Conservation (phyloP, 2,888 invertebrate genomes). For the Salticus scenicus region DNA sequence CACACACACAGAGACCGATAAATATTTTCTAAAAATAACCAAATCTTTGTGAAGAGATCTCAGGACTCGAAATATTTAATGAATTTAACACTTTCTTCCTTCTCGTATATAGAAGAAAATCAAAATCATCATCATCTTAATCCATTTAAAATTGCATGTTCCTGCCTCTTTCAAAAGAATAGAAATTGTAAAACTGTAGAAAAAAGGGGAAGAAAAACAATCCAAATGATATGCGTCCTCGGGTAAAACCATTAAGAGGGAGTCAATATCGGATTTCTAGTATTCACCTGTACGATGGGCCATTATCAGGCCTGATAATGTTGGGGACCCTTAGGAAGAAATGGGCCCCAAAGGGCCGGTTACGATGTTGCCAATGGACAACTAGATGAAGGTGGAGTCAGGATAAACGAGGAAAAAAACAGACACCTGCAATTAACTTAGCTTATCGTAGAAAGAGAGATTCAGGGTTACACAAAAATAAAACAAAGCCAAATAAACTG, state of each 20-base stretch:
- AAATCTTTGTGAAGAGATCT: no score
- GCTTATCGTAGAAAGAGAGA: slow-evolving; percentile 52
- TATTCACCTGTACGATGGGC: slow-evolving; percentile 49
- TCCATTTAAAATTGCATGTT: slow-evolving; percentile 48
- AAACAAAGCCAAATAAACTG: background rate
- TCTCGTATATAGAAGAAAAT: no score
- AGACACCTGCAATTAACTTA: slow-evolving; percentile 62
- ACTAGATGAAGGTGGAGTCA: slow-evolving; percentile 45
- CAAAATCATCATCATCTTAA: slow-evolving; percentile 27
- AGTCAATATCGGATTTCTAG: slow-evolving; percentile 52
- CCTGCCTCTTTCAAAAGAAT: background rate
- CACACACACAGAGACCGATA: no score
- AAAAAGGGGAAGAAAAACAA: background rate
- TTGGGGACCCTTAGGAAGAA: slow-evolving; percentile 33
- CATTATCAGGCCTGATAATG: slow-evolving; percentile 55
- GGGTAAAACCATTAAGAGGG: slow-evolving; percentile 38
- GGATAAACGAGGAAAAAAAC: slow-evolving; percentile 32
- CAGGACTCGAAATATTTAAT: no score
- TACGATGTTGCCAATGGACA: slow-evolving; percentile 57
- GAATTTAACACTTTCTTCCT: no score
- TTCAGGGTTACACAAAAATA: slow-evolving; percentile 24
- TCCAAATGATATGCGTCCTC: slow-evolving; percentile 55
- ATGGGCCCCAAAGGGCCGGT: slow-evolving; percentile 59
- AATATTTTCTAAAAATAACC: no score
- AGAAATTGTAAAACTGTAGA: slow-evolving; percentile 11